Base-by-base conservation (phyloP, 1,140 invertebrate species). In the Drosophila ironensis region DNA sequence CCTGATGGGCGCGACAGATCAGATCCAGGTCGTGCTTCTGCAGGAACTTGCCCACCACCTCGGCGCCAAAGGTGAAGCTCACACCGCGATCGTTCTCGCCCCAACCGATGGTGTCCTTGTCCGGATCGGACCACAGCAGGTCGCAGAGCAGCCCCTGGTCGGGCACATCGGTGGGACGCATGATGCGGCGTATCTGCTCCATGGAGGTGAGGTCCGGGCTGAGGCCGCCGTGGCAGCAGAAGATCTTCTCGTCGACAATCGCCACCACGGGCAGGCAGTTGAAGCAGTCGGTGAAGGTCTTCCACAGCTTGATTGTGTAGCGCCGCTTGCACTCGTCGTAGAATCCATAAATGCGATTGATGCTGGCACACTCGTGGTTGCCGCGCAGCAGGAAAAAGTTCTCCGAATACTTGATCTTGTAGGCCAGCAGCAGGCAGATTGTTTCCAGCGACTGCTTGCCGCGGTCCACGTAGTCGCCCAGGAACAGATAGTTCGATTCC, bases 401-500 rank as follows among this genome's bases (percentile, higher is more conserved):
- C 88, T 96, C 95, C 9, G 95, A 95, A 88, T 96, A 96, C 91
- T 96, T 96, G 84, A 96, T 96, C 92, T 99, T 98, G 92, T 99
- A 99, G 7, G 98, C 98, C 37, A 99, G 92, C 50, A 98, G 92
- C 42, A 98, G 91, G 89, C 96, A 98, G 77, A 98, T 97, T 8
- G 96, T 98, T 91, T 98, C 98, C 91, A 93, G 90, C 0, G 94
- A 95, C 82, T 96, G 95, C 89, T 96, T 96, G 64, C 95, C 95
- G 78, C 95, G 93, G 84, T 96, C 95, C 7, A 96, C 95, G 74
- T 96, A 96, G 87, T 96, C 95, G 14, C 95, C 95, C 47, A 99
- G 93, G 91, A 99, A 99, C 35, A 99, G 92, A 91, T 99, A 99
- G 91, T 99, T 99, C 12, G 97, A 97, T 91, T 99, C 98, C n/a